Evolutionary conservation across 1,140 invertebrate genomes (phyloP), one percentile per base, ranked within the genome.

Genomic region (Bombus consobrinus): DNA sequence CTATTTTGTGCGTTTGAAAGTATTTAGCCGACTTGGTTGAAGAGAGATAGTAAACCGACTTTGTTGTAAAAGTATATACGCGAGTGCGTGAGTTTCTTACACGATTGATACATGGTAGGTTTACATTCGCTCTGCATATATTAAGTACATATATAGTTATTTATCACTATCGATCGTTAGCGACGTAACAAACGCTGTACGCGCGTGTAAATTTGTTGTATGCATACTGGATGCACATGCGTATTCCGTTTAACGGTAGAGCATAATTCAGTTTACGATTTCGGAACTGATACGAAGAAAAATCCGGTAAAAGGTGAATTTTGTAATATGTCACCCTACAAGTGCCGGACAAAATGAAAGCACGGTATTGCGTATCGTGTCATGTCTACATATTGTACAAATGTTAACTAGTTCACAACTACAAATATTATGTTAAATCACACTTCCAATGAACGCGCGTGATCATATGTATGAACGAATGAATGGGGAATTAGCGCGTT

Each of bases 141-240:
- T 95, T 95, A 95, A 95, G 92, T 95, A 94, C 94, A 95, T 78
- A 43, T 18, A 59, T 95, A 95, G 94, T 93, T 92, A 93, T 93
- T 92, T 91, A 93, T 93, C 86, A 87, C 74, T 92, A 92, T 92
- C 79, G 82, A 88, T 92, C 79, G 85, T 85, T 89, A 93, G 85
- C 82, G 83, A 78, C 92, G 80, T 89, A 84, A 88, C 83, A 71
- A 68, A 88, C 43, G 80, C 81, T 64, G 66, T 78, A 77, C 57
- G 57, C 84, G 81, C 73, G 73, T 89, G 77, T 83, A 83, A 87
- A 83, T 81, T 87, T 64, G 28, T 71, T 89, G 87, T 86, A 88
- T 59, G 34, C 74, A 43, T 77, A 69, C 57, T 90, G 77, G 81
- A 76, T 88, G 85, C 75, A 87, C 81, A 85, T 68, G 69, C 77